These are phyloP conservation scores for Capitulum mitella DNA, from an alignment of 2,888 invertebrate species.

Conservation along the genomic window DNA sequence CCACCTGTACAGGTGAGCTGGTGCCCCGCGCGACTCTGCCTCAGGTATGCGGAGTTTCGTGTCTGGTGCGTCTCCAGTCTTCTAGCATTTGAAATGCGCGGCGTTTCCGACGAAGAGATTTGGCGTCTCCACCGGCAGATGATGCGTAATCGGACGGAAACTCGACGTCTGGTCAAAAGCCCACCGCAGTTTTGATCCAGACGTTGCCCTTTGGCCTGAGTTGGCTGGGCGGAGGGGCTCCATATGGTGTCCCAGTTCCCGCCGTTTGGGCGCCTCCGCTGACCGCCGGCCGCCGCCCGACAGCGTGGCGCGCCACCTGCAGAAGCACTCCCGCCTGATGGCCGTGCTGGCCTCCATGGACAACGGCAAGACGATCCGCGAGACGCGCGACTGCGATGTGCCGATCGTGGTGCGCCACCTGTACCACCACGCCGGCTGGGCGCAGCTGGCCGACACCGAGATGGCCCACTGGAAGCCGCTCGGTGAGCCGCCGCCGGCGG, in stretches of 20 bases:
- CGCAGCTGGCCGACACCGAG: constrained; percentile 44
- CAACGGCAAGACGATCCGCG: constrained; percentile 45
- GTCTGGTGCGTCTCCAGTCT: too few species aligned
- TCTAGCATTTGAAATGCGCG: too few species aligned
- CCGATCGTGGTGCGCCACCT: constrained; percentile 47
- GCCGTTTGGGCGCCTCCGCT: too few species aligned
- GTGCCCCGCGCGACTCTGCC: constrained; percentile 21
- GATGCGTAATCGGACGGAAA: too few species aligned
- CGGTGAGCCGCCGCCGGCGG: constrained; percentile 38
- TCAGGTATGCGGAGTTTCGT: too few species aligned
- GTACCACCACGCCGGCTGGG: constrained; percentile 50
- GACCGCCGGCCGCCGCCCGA: background rate
- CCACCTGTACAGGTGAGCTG: constrained; percentile 40
- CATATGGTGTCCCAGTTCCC: too few species aligned
- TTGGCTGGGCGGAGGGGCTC: too few species aligned
- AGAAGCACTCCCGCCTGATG: constrained; percentile 47
- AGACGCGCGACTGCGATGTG: constrained; percentile 46
- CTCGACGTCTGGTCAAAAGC: too few species aligned
- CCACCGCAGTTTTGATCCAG: too few species aligned
- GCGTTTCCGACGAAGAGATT: too few species aligned
- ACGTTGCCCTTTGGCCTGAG: too few species aligned
- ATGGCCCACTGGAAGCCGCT: constrained; percentile 45
- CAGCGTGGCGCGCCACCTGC: constrained; percentile 49
- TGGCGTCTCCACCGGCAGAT: too few species aligned
- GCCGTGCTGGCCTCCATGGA: constrained; percentile 48